A percentile compares a stretch with the other conserved stretches of the same genome.
These are phyloP conservation scores for Achatina immaculata DNA, from an alignment of 1,140 invertebrate species.

Conservation along the genomic window DNA sequence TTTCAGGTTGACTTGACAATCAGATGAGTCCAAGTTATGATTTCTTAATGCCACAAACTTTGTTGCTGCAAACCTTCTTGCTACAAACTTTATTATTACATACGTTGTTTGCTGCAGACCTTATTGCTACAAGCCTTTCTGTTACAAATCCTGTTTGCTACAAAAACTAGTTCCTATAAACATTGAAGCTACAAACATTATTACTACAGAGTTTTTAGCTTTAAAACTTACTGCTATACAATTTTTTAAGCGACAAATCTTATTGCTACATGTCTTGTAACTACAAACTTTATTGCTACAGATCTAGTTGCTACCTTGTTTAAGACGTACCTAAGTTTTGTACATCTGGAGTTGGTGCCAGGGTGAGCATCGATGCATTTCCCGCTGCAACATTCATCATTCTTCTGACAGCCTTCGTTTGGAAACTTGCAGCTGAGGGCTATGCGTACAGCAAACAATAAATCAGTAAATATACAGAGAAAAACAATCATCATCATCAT, in stretches of 20 bases:
- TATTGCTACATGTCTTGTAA: not conserved
- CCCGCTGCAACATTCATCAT: slow-evolving; percentile 52
- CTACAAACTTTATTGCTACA: not conserved
- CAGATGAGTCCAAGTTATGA: no score
- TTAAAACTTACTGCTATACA: not conserved
- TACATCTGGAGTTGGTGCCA: slow-evolving; percentile 57
- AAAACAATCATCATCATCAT: not conserved
- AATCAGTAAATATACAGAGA: not conserved
- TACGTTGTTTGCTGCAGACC: no score
- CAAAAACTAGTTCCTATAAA: not conserved
- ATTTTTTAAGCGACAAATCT: not conserved
- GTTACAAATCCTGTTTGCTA: no score
- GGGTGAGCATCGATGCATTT: slow-evolving; percentile 50
- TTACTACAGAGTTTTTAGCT: not conserved
- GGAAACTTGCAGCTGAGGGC: slow-evolving; percentile 55
- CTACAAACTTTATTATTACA: no score
- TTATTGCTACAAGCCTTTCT: no score
- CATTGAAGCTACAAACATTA: not conserved
- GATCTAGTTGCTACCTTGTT: not conserved
- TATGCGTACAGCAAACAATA: no score
- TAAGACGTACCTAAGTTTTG: slow-evolving; percentile 43
- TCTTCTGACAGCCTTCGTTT: slow-evolving; percentile 52
- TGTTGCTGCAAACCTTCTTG: no score
- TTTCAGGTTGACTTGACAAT: no score
- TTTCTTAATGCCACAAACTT: no score